Conservation (phyloP, 2,888 invertebrate species). For the Drosophila trichaetosa region DNA sequence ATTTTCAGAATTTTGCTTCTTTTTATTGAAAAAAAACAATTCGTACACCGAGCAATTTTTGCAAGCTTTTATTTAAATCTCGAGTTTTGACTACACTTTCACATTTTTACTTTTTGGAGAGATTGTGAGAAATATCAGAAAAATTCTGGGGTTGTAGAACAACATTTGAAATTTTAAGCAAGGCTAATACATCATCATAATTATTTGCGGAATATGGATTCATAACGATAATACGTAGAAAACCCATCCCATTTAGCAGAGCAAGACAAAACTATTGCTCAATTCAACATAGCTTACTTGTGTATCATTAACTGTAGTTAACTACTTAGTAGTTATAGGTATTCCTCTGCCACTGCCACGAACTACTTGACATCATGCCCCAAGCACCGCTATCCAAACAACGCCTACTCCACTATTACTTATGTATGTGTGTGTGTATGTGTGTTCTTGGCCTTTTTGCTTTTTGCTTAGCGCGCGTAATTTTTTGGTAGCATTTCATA, state of each 20-base stretch:
- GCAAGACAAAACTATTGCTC: neutral
- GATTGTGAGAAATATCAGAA: neutral
- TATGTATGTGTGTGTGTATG: neutral
- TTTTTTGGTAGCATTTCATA: slow-evolving; percentile 30
- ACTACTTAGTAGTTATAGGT: slow-evolving; percentile 12
- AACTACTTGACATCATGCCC: slow-evolving; percentile 11
- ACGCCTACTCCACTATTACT: neutral
- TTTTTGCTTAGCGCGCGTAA: slow-evolving; percentile 17
- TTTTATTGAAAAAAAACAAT: neutral
- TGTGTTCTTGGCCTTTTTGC: slow-evolving; percentile 3
- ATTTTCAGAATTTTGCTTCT: neutral
- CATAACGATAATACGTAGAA: neutral
- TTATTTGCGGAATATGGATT: neutral
- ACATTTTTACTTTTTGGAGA: neutral
- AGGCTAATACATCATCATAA: neutral
- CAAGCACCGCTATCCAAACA: neutral
- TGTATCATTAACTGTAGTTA: slow-evolving; percentile 15
- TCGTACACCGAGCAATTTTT: neutral
- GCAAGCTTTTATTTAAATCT: neutral
- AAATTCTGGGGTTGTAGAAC: neutral
- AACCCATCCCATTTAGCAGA: neutral
- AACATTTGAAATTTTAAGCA: neutral
- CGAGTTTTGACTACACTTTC: neutral
- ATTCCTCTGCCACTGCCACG: slow-evolving; percentile 10
- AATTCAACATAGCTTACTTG: neutral